These are phyloP conservation scores for Drosophila infuscata DNA, from an alignment of 2,888 invertebrate species.

Conservation along the genomic window DNA sequence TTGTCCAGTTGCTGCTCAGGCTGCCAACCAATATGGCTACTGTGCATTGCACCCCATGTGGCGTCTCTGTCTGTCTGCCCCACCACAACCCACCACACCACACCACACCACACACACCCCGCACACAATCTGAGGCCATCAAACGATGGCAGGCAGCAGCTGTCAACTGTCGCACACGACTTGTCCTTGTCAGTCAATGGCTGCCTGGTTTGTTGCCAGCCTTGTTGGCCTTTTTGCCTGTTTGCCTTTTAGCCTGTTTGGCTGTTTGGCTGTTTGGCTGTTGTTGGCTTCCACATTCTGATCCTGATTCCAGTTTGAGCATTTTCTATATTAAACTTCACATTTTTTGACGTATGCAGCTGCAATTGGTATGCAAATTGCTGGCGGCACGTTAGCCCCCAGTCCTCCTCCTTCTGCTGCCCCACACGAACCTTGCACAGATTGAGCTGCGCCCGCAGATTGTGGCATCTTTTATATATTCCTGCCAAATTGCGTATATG, in stretches of 20 bases:
- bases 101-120: background rate
- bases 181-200: slow-evolving; percentile 78
- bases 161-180: slow-evolving; percentile 82
- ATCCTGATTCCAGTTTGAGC: slow-evolving; percentile 49
- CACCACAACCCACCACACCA: background rate
- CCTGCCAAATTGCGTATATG: slow-evolving; percentile 23
- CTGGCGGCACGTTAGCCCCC: slow-evolving; percentile 50
- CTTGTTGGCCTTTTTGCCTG: background rate
- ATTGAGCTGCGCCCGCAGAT: slow-evolving; percentile 43
- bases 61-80: slow-evolving; percentile 23
- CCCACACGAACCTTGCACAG: slow-evolving; percentile 16
- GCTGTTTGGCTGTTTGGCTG: background rate
- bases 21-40: slow-evolving; percentile 65
- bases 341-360: slow-evolving; percentile 77
- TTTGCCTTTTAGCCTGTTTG: background rate
- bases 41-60: slow-evolving; percentile 49
- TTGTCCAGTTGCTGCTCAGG: slow-evolving; percentile 64
- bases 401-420: too few relatives aligned
- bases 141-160: slow-evolving; percentile 79
- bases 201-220: slow-evolving; percentile 9
- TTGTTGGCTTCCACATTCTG: slow-evolving; percentile 5
- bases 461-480: slow-evolving; percentile 51
- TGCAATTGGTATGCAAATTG: slow-evolving; percentile 80
- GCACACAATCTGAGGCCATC: slow-evolving; percentile 38
- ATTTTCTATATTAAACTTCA: slow-evolving; percentile 82